These are phyloP conservation scores for Hemibagrus guttatus DNA, from an alignment of 2,797 vertebrate species.

Conservation along the genomic window DNA sequence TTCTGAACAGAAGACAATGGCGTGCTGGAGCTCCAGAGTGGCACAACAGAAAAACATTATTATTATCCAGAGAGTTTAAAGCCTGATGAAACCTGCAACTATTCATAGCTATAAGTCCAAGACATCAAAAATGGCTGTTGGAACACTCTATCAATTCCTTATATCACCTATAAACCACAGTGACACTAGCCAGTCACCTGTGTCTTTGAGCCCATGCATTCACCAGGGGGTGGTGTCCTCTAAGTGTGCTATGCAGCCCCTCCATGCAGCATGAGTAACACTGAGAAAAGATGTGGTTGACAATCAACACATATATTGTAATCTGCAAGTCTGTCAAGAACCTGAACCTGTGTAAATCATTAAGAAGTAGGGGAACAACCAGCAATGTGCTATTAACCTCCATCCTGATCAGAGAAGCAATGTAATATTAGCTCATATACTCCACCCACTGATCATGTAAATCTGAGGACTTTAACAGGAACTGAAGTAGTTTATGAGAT, in stretches of 20 bases:
- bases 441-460: background rate
- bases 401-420: constrained; percentile 56
- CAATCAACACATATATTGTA: background rate
- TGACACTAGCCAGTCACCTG: background rate
- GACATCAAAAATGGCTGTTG: background rate
- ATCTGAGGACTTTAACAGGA: background rate
- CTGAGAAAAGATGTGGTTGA: background rate
- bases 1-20: background rate
- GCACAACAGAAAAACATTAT: background rate
- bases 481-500: background rate
- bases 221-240: background rate
- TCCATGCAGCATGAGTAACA: background rate
- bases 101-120: background rate
- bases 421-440: background rate
- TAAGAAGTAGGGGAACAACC: constrained; percentile 70
- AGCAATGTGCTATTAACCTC: constrained; percentile 71
- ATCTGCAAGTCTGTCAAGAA: constrained; percentile 48
- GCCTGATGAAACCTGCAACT: background rate
- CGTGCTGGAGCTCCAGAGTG: background rate
- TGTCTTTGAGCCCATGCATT: background rate
- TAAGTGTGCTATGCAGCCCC: background rate
- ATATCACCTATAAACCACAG: background rate
- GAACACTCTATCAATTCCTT: background rate
- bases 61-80: background rate
- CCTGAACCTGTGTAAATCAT: constrained; percentile 66